Evolutionary conservation across 2,113 vertebrate species (phyloP).

Genomic region (Bostrychus sinensis): DNA sequence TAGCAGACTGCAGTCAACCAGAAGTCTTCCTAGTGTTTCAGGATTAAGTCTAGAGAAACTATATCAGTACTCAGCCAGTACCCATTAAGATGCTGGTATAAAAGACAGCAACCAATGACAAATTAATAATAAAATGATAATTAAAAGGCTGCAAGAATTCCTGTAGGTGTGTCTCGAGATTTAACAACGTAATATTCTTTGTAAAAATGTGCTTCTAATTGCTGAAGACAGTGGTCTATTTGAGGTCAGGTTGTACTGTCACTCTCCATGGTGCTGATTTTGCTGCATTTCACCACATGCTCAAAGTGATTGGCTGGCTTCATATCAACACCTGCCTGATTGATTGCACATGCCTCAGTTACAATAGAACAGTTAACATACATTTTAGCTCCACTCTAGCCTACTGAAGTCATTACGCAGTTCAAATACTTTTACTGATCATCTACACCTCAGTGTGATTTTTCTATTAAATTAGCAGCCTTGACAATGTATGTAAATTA

Average conservation of each 20-base stretch:
- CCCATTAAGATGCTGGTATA: conserved; percentile 15
- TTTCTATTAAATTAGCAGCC: conserved; percentile 46
- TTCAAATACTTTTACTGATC: conserved; percentile 18
- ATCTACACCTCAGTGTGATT: conserved; percentile 4
- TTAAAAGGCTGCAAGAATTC: not conserved
- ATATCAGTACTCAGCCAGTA: conserved; percentile 27
- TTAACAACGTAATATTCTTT: conserved; percentile 11
- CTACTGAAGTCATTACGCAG: conserved; percentile 7
- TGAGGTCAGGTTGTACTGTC: conserved; percentile 5
- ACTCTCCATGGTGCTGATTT: conserved; percentile 67
- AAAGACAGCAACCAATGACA: conserved; percentile 31
- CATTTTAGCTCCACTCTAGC: conserved; percentile 35
- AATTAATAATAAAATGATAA: conserved; percentile 49
- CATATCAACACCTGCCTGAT: conserved; percentile 33
- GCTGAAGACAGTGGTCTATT: not conserved
- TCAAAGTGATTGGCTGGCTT: conserved; percentile 37
- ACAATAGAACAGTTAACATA: conserved; percentile 25
- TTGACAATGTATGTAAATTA: conserved; percentile 21
- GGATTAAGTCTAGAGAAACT: conserved; percentile 18
- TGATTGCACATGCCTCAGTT: conserved; percentile 43
- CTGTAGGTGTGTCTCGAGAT: conserved; percentile 8
- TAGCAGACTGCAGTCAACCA: conserved; percentile 16
- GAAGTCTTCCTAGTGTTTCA: conserved; percentile 3
- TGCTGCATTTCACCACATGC: conserved; percentile 18
- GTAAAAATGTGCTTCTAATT: not conserved